Base-by-base conservation (phyloP, 2,888 invertebrate genomes). In the Lottia gigantea region DNA sequence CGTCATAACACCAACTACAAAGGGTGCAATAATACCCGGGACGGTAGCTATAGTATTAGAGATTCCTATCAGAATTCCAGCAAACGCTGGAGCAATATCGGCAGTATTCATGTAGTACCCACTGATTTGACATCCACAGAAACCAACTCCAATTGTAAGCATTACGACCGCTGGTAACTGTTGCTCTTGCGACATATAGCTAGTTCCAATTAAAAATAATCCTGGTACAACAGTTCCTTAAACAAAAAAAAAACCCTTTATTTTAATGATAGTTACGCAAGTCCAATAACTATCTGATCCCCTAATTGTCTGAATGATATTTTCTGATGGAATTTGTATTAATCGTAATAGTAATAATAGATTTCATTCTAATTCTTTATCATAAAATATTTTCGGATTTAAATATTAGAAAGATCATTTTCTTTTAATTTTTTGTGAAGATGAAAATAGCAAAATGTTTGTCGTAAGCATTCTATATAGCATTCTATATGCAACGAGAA, bases 61-160 rank as follows among this genome's bases (percentile, higher is more conserved):
- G 64, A 84, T 79, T 0, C 83, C 83, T 66, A 81, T 83, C 49
- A 84, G 73, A 25, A 82, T 83, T n/a, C 84, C 85, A 0, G 85
- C 85, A 72, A 79, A 85, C 14, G 74, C 68, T 0, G 85, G 84
- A 1, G 83, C 85, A 61, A 85, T 82, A 69, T 85, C 85, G 8
- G 82, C 82, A 63, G 83, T 82, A 72, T 85, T 85, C 68, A 84
- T 81, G 69, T 83, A 77, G 71, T 80, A 81, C 15, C 83, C 81
- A 46, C 81, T 79, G 73, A 83, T 83, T 66, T 83, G 83, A 68
- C 84, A 81, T 0, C 84, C 85, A 73, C 81, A 82, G 67, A 83
- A 77, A 0, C 79, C 83, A 74, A 84, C 79, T 25, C 82, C 78
- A 8, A 82, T 67, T 8, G 83, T 81, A 40, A 85, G 74, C 47